These are phyloP conservation scores for Temnothorax unifasciatus DNA, from an alignment of 2,888 invertebrate genomes.

Conservation along the genomic window DNA sequence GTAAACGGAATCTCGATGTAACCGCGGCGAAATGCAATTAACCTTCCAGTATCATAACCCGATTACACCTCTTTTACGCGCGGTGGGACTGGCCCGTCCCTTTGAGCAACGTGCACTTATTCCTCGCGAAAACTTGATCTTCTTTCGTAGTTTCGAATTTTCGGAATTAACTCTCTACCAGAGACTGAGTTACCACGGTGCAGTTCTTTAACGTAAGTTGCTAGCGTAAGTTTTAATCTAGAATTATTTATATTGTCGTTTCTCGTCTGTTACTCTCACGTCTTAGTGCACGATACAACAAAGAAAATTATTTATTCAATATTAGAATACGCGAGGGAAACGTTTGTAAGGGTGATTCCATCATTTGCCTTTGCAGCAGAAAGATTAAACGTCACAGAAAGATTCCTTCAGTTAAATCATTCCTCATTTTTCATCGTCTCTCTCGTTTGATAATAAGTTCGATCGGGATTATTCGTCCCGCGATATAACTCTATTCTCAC, in stretches of 20 bases:
- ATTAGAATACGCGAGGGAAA: not conserved
- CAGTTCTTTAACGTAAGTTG: not conserved
- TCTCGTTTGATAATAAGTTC: not conserved
- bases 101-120: slow-evolving; percentile 13
- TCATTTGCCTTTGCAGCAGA: not conserved
- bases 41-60: slow-evolving; percentile 40
- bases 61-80: slow-evolving; percentile 27
- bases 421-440: not conserved
- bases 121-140: slow-evolving; percentile 15
- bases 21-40: slow-evolving; percentile 48
- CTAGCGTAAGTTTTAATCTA: not conserved
- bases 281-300: not conserved
- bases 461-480: not conserved
- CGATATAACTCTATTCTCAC: not conserved
- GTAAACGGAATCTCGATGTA: slow-evolving; percentile 53
- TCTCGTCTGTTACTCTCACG: not conserved
- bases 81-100: not conserved
- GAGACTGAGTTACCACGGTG: not conserved
- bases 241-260: slow-evolving; percentile 24
- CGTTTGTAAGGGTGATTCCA: not conserved
- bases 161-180: not conserved
- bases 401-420: not conserved
- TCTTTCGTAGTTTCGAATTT: slow-evolving; percentile 27
- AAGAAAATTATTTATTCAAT: not conserved
- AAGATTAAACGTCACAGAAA: not conserved